Base-by-base conservation (phyloP, 1,140 invertebrate species). In the Panulirus ornatus region DNA sequence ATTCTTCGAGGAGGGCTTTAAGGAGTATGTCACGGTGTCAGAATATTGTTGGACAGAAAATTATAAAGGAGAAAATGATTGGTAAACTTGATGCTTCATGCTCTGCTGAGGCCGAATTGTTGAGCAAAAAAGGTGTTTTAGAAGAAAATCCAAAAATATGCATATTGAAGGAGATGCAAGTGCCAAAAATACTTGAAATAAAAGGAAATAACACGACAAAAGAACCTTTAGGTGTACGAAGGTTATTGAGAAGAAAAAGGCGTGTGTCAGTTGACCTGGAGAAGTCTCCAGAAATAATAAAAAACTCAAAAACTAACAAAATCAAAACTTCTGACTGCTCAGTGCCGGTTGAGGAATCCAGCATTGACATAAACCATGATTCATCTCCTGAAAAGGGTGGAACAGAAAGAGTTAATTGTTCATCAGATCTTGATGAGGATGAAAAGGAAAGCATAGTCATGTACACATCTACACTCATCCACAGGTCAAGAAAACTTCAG, bases 361-460 rank as follows among this genome's bases (percentile, higher is more conserved):
- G 19, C 38, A 47, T 5, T 34, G 76, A 79, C 76, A 44, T 79
- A 9, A 47, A 36, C 27, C 16, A 11, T 14, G 76, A 51, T 27
- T 42, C 38, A 30, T 3, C 16, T 27, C 16, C 8, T 2, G 27
- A n/a, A 47, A 79, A 11, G 30, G 44, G 27, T 16, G 19, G 16
- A 34, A 27, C 27, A 14, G 27, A 8, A 42, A 16, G 0, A 2
- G 42, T 6, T 2, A 27, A 38, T 30, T 73, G 66, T 6, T 85
- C 83, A 27, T 34, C 82, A 8, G 42, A 85, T 36, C 22, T 51
- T 3, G 19, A 47, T 54, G 83, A 73, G 66, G 40, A 47, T 75
- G 83, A 85, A 22, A 85, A 85, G 44, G 83, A 85, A 51, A 85
- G 75, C 47, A 47, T n/a, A 14, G 70, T 44, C 27, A 38, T 51